A percentile compares a stretch with the other conserved stretches of the same genome.
These are phyloP conservation scores for Strigops habroptila DNA, from an alignment of 2,113 vertebrate species.

Conservation along the genomic window DNA sequence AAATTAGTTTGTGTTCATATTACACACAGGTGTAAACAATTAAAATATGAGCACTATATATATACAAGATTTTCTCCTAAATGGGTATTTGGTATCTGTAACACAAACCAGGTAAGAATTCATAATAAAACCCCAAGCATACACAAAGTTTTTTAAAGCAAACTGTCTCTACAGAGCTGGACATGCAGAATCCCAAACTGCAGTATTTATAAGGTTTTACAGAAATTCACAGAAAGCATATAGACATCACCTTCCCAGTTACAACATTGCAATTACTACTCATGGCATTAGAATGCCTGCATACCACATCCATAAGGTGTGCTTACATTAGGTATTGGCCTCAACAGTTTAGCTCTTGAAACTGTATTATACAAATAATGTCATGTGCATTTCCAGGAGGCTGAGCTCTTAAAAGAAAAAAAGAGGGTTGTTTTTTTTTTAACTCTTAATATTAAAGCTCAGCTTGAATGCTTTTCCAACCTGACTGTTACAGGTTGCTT, in stretches of 20 bases:
- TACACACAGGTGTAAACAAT: background rate
- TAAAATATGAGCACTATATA: background rate
- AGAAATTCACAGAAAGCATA: background rate
- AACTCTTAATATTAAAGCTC: background rate
- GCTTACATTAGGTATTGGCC: background rate
- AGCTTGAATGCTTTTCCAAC: background rate
- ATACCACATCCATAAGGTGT: background rate
- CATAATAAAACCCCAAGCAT: background rate
- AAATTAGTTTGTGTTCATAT: background rate
- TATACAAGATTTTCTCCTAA: background rate
- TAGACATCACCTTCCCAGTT: background rate
- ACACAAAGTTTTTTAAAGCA: background rate
- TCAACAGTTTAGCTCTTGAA: background rate
- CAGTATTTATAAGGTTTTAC: background rate
- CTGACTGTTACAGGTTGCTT: background rate
- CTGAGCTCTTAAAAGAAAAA: background rate
- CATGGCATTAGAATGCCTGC: background rate
- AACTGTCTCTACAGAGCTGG: background rate
- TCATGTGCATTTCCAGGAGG: background rate
- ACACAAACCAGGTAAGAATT: background rate
- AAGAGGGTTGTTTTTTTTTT: background rate
- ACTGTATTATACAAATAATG: background rate
- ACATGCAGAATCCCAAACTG: background rate
- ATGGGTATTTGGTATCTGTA: background rate
- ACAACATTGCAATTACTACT: background rate